These are phyloP conservation scores for Macrosteles quadrilineatus DNA, from an alignment of 1,140 invertebrate genomes.

Conservation along the genomic window DNA sequence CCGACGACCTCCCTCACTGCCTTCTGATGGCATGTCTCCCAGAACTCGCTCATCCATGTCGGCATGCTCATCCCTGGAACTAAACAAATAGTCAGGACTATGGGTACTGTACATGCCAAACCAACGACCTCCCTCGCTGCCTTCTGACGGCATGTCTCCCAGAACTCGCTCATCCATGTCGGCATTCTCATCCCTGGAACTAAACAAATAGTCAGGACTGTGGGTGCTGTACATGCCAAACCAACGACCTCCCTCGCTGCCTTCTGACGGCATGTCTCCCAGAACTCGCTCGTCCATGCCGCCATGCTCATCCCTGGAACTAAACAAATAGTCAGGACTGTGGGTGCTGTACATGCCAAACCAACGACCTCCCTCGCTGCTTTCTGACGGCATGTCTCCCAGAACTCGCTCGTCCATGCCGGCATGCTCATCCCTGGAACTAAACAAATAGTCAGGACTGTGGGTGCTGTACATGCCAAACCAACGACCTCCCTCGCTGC, in stretches of 20 bases:
- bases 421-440: too few species aligned
- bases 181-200: too few species aligned
- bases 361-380: too few species aligned
- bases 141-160: too few species aligned
- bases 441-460: too few species aligned
- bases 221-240: background rate
- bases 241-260: background rate
- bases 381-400: too few species aligned
- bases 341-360: too few species aligned
- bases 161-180: too few species aligned
- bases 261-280: background rate
- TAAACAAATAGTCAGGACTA: background rate
- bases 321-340: background rate
- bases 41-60: background rate
- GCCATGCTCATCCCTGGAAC: background rate
- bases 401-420: too few species aligned
- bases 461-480: background rate
- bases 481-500: background rate
- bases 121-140: too few species aligned
- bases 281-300: background rate
- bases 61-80: background rate
- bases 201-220: too few species aligned
- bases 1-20: background rate
- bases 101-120: too few species aligned
- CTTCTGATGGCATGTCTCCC: slow-evolving; percentile 10